Base-by-base conservation (phyloP, 2,888 invertebrate species). In the Drosophila mimetica region DNA sequence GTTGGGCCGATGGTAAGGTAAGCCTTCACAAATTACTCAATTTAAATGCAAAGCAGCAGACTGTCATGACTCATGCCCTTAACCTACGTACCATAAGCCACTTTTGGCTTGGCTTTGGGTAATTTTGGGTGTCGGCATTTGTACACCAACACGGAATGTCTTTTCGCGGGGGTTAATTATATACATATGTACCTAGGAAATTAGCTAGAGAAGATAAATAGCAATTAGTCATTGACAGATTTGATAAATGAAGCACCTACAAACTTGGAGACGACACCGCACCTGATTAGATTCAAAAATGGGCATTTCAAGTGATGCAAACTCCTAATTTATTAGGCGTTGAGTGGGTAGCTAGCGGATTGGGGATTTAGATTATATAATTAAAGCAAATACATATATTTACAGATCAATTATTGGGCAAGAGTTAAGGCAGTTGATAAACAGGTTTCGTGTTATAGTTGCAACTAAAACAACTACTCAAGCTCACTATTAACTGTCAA, bases 21-120 rank as follows among this genome's bases (percentile, higher is more conserved):
- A 34, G 39, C 42, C 51, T 65, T 51, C 51, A 64, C 36, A 65
- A 51, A 42, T 64, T 65, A 64, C 66, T 44, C 52, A 64, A 64
- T 64, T 52, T 64, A 65, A 65, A 65, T 64, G 51, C 63, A 64
- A 65, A 65, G 28, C 66, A 65, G 65, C 32, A 32, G 37, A 11
- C 41, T 20, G 51, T n/a, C 66, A 65, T 64, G 63, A 72, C 48
- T 82, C 86, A 86, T 74, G 60, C 57, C 50, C 63, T 72, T 73
- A 80, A 80, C 73, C 66, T 71, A 76, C 76, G 79, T 79, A 60
- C 39, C 37, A 47, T 11, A 25, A 30, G 22, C 48, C 47, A 71
- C 32, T 70, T 42, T 41, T 18, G 65, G 71, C 65, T 74, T 52
- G 75, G 36, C 18, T 51, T 69, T 53, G 51, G 65, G 58, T 65